Base-by-base conservation (phyloP, 2,797 vertebrate genomes). In the Urosaurus nigricauda region DNA sequence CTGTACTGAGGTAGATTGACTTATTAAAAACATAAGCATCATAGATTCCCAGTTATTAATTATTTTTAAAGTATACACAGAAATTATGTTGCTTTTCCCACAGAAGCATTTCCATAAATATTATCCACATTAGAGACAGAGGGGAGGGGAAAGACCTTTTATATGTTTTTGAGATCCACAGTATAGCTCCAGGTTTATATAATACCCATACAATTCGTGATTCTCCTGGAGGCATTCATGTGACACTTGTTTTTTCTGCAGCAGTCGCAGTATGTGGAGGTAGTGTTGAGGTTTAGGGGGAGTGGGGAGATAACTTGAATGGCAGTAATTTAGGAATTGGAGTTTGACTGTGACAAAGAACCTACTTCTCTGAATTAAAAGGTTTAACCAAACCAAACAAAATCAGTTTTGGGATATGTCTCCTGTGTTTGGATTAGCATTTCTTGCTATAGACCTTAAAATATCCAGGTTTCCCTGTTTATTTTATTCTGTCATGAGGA, bases 281-380 rank as follows among this genome's bases (percentile, higher is more conserved):
- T 87, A 29, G 19, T 65, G 12, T 53, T 17, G 60, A 26, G 47
- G 51, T 26, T 77, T 53, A n/a, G 37, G 51, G 12, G 16, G 13
- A 16, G 12, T 78, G n/a, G 37, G 83, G 24, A 74, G 60, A 71
- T 26, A 2, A 74, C 3, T 53, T 89, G 71, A 32, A 37, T 17
- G 11, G 32, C 32, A 60, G n/a, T 87, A 60, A 60, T 70, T 73
- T 37, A 89, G 77, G 47, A 85, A 85, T 4, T 11, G 83, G 65
- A 84, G 71, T 78, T 37, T 87, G 77, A 92, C 43, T 40, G 74
- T 85, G 91, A 91, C 73, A 85, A 16, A n/a, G 24, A 58, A 35
- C 37, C 58, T 32, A 29, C 5, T 78, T 88, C 77, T 80, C 89
- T 56, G 85, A 3, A 13, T 0, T 78, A 32, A 87, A 73, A 51